These are phyloP conservation scores for Acomys russatus DNA, from an alignment of 2,797 vertebrate genomes.

Conservation along the genomic window DNA sequence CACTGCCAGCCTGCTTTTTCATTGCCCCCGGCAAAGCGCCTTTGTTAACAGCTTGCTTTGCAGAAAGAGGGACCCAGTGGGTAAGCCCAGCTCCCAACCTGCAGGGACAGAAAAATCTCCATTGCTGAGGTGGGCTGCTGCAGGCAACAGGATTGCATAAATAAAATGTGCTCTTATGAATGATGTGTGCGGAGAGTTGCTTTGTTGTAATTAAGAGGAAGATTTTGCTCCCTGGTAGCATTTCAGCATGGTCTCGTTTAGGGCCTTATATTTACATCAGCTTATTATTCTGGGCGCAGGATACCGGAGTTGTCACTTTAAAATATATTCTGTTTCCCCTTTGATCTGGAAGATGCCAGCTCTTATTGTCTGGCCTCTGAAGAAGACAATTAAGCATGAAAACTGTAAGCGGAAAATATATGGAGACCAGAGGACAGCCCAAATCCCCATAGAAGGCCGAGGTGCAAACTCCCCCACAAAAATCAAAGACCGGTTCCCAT, in stretches of 20 bases:
- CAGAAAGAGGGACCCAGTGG: constrained; percentile 14
- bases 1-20: constrained; percentile 58
- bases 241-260: constrained; percentile 74
- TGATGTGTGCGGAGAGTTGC: constrained; percentile 66
- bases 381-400: constrained; percentile 83
- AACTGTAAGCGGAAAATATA: constrained; percentile 65
- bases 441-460: not conserved
- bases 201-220: constrained; percentile 62
- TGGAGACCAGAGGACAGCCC: constrained; percentile 40
- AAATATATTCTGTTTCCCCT: constrained; percentile 81
- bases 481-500: not conserved
- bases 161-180: constrained; percentile 68
- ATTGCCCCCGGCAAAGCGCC: constrained; percentile 62
- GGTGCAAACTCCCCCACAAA: constrained; percentile 23
- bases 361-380: constrained; percentile 83
- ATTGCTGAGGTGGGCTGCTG: constrained; percentile 31
- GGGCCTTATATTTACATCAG: constrained; percentile 82
- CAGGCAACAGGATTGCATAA: constrained; percentile 65
- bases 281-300: constrained; percentile 83
- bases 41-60: constrained; percentile 66
- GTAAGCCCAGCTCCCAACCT: constrained; percentile 76
- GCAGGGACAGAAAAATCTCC: constrained; percentile 75
- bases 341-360: constrained; percentile 83
- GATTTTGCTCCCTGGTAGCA: constrained; percentile 75
- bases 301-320: constrained; percentile 84